A percentile compares a stretch with the other conserved stretches of the same genome.
These are phyloP conservation scores for Lordiphosa andalusiaca DNA, from an alignment of 2,888 invertebrate genomes.

Conservation along the genomic window DNA sequence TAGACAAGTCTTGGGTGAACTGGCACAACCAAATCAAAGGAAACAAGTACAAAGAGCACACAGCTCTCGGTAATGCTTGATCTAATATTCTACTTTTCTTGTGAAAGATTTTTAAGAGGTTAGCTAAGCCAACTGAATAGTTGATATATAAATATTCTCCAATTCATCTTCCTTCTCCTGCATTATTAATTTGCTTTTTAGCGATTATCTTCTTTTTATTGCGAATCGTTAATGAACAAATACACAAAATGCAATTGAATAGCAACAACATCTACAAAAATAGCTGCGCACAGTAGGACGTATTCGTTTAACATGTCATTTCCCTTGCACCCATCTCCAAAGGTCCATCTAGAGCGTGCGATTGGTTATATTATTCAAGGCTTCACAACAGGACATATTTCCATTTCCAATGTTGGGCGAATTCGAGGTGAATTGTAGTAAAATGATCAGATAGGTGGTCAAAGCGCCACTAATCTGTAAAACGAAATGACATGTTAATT, in stretches of 20 bases:
- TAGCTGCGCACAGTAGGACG: conserved; percentile 41
- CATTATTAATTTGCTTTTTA: conserved; percentile 8
- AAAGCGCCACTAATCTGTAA: conserved; percentile 79
- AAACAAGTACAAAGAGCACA: too few species aligned
- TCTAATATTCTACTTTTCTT: not conserved
- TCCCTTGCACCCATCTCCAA: conserved; percentile 23
- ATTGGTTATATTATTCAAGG: conserved; percentile 50
- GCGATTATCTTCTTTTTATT: conserved; percentile 41
- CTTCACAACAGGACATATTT: conserved; percentile 27
- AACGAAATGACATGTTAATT: not conserved
- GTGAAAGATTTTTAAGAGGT: too few species aligned
- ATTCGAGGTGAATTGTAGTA: conserved; percentile 79
- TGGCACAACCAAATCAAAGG: too few species aligned
- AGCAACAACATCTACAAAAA: conserved; percentile 25
- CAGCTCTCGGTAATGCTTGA: not conserved
- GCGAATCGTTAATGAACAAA: conserved; percentile 37
- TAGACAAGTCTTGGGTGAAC: too few species aligned
- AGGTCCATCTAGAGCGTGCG: conserved; percentile 34
- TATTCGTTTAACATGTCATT: conserved; percentile 27
- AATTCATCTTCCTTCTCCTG: not conserved
- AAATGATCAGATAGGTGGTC: conserved; percentile 80
- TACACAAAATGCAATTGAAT: conserved; percentile 11
- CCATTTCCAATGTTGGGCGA: conserved; percentile 39
- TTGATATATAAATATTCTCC: too few species aligned
- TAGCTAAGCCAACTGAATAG: too few species aligned